Base-by-base conservation (phyloP, 2,113 vertebrate genomes). In the Rhinopomastus cyanomelas region DNA sequence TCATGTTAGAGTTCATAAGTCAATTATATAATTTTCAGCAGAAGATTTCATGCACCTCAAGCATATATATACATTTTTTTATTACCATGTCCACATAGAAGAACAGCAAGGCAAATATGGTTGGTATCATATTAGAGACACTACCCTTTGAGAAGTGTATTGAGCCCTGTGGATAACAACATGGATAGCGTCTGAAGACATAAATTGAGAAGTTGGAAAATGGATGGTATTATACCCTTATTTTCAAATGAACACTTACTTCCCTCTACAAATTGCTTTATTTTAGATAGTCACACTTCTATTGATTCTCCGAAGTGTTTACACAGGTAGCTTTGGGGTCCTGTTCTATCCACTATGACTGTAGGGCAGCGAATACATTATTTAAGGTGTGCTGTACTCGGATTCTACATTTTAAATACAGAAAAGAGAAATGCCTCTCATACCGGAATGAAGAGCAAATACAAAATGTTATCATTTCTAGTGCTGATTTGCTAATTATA, bases 111-210 rank as follows among this genome's bases (percentile, higher is more conserved):
- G 32, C 16, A 89, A 76, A 76, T 76, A 13, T 21, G 8, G 15
- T 34, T 51, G 48, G 48, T 18, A 56, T 56, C 17, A 3, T n/a
- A 49, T 34, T 18, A 81, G 52, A 53, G 16, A 32, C 2, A 9
- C 22, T 52, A 57, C 39, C 25, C 25, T 62, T 66, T 61, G 27
- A 76, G 69, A 48, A 34, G 9, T 55, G 7, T 22, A 20, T 34
- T 69, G 36, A 53, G 26, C 56, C 12, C n/a, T 27, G 46, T 3
- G 1, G 6, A 8, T 23, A 65, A 36, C 32, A 89, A 11, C 30
- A 36, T 1, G 3, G 3, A 12, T 16, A 75, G 44, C 0, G 4
- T 26, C 25, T 19, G 11, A 71, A 66, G 11, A 65, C 0, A 0
- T 29, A 59, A 88, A 77, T 83, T 18, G 5, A 30, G 59, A 77